These are phyloP conservation scores for Augochlora pura DNA, from an alignment of 1,140 invertebrate genomes.

Conservation along the genomic window DNA sequence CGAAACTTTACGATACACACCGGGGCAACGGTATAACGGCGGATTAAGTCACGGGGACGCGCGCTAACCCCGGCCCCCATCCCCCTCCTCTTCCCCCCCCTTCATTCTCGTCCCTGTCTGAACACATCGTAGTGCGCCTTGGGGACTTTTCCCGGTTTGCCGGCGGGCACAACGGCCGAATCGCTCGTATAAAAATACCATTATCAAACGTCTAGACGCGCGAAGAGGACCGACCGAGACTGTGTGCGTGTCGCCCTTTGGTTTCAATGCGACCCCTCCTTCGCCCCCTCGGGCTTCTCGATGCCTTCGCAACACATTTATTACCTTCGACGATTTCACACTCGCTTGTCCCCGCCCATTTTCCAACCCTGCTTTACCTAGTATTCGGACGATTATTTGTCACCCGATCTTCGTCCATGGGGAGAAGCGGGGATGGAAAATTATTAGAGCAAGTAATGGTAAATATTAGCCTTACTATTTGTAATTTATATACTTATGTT, in stretches of 20 bases:
- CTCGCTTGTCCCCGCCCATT: not conserved
- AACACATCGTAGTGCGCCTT: slow-evolving; percentile 19
- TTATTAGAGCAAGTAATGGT: too few species aligned
- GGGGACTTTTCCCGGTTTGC: slow-evolving; percentile 42
- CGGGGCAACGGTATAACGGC: slow-evolving; percentile 18
- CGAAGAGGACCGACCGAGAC: too few species aligned
- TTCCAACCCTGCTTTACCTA: too few species aligned
- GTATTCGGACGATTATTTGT: too few species aligned
- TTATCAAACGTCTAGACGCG: slow-evolving; percentile 48
- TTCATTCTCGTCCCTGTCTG: slow-evolving; percentile 3
- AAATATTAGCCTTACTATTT: too few species aligned
- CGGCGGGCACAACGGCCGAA: slow-evolving; percentile 2
- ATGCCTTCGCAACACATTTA: not conserved
- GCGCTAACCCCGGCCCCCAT: not conserved
- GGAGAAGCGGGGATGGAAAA: too few species aligned
- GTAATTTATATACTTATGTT: too few species aligned
- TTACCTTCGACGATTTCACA: not conserved
- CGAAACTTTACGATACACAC: not conserved
- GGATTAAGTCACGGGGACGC: slow-evolving; percentile 8
- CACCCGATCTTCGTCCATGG: too few species aligned
- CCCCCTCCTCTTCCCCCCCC: too few species aligned
- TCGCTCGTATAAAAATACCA: slow-evolving; percentile 37
- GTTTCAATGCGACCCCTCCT: slow-evolving; percentile 14
- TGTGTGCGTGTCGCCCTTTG: not conserved
- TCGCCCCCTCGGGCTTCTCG: not conserved